Evolutionary conservation across 2,888 invertebrate species (phyloP).

Genomic region (Stratiomys singularior): DNA sequence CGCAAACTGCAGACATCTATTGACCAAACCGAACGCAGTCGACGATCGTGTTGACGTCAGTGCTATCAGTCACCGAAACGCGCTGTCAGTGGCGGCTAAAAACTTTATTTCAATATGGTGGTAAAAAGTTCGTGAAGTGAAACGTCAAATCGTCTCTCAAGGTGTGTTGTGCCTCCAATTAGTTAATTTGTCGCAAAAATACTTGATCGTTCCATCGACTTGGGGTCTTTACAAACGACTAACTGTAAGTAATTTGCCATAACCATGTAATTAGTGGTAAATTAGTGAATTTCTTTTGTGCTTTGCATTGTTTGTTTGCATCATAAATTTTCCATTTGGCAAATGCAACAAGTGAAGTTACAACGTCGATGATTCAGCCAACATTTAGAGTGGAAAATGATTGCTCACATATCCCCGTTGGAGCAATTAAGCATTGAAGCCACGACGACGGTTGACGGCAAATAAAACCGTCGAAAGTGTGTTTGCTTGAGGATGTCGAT

Average conservation of each 20-base stretch:
- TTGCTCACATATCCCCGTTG: neutral
- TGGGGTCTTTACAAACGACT: neutral
- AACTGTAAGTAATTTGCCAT: neutral
- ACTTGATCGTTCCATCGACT: neutral
- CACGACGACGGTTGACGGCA: neutral
- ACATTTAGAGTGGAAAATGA: constrained; percentile 1
- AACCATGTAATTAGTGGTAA: no score
- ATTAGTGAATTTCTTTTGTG: neutral
- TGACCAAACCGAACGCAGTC: constrained; percentile 19
- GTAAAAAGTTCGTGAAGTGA: neutral
- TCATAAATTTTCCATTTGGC: constrained; percentile 4
- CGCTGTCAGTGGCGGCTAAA: constrained; percentile 21
- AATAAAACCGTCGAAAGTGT: neutral
- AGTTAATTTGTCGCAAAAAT: neutral
- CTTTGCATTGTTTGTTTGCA: neutral
- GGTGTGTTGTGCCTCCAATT: neutral
- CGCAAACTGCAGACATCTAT: constrained; percentile 1
- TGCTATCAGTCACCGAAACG: neutral
- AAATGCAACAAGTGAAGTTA: constrained; percentile 34
- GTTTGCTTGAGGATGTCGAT: constrained; percentile 22
- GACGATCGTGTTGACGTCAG: constrained; percentile 38
- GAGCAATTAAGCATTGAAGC: neutral
- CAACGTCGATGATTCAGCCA: constrained; percentile 33
- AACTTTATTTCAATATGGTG: constrained; percentile 28
- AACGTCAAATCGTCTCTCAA: constrained; percentile 20